Conservation (phyloP, 2,797 vertebrate species). For the Brachyrhaphis roseni region DNA sequence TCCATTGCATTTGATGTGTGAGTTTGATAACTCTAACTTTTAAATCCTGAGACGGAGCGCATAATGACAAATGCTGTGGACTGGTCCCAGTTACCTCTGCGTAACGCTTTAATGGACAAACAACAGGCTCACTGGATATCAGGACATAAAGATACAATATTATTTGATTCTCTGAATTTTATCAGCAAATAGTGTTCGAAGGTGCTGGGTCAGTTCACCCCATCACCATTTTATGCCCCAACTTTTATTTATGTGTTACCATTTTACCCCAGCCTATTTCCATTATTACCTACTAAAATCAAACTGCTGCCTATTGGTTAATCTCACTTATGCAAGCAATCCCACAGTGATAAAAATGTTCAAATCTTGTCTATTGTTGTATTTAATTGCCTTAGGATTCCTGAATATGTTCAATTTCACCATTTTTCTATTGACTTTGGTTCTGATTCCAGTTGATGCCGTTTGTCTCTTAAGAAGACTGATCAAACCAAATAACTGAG, state of each 20-base stretch:
- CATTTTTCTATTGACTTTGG: background rate
- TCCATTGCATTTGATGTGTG: background rate
- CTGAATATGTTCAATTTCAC: background rate
- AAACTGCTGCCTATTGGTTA: background rate
- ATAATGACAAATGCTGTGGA: background rate
- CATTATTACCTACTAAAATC: background rate
- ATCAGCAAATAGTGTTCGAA: background rate
- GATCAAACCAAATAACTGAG: background rate
- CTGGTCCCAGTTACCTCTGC: background rate
- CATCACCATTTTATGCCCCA: background rate
- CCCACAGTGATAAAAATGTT: background rate
- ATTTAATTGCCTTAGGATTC: background rate
- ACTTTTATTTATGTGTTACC: background rate
- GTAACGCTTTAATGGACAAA: background rate
- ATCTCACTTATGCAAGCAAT: background rate
- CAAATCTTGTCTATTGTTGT: background rate
- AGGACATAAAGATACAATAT: background rate
- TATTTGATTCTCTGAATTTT: background rate
- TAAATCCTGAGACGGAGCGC: background rate
- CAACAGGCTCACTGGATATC: background rate
- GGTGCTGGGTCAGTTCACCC: background rate
- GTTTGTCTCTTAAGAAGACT: background rate
- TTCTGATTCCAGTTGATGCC: background rate
- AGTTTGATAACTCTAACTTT: conserved; percentile 1
- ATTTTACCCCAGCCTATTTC: background rate